Evolutionary conservation across 2,888 invertebrate species (phyloP), one percentile per base, ranked within the genome.

Genomic region (Plagiodera versicolora): DNA sequence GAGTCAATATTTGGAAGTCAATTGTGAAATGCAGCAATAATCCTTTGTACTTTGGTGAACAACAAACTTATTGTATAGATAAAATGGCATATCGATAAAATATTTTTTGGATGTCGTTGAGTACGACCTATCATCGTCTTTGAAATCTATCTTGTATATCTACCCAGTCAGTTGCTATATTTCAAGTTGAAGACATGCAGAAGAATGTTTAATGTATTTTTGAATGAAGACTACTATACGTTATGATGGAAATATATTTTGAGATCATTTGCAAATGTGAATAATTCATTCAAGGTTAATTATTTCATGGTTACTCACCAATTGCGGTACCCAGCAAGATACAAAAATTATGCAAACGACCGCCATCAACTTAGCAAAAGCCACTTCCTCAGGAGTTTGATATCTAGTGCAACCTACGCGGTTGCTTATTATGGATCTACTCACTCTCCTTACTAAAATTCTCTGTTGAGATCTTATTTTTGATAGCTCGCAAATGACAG

Each of bases 321-420:
- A 89, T 80, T 93, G 92, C 19, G 94, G 94, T 81, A 92, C 84
- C 94, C 94, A 94, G 80, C 92, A 94, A 46, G 89, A 81, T 73
- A 93, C 88, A 78, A 93, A 94, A 24, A 91, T 87, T 66, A 92
- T 86, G 66, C 93, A 92, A 45, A 94, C 85, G 53, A 89, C 86
- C 1, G 90, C 89, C 94, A 94, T 94, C 46, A 94, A 84, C 71
- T 89, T 86, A 69, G 92, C 92, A 79, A 94, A 94, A 63, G 92
- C 90, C 53, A 92, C 85, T 80, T 94, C 94, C 76, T 94, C 93
- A 0, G 88, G 86, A 0, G 93, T 90, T 67, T 87, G 85, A 18
- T 84, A 72, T 66, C 79, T 78, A 74, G 73, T 57, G 51, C 69
- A 66, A 18, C 70, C 67, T 6, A 74, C 61, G 57, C 70, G 72